These are phyloP conservation scores for Sylvia borin DNA, from an alignment of 2,797 vertebrate genomes.

Conservation along the genomic window DNA sequence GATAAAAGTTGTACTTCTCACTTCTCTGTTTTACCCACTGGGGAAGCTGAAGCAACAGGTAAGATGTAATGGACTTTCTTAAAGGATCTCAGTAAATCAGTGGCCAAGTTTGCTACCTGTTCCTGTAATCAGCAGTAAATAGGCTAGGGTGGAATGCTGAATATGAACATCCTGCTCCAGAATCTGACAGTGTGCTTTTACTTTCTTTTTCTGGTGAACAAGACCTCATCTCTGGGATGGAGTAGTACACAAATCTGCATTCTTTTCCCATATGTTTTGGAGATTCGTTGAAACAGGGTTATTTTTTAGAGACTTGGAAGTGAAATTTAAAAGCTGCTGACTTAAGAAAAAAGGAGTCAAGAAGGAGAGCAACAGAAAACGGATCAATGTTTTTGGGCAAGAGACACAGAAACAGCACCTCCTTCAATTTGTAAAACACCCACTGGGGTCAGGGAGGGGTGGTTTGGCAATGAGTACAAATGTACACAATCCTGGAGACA, in stretches of 20 bases:
- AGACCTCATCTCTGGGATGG: background rate
- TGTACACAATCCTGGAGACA: background rate
- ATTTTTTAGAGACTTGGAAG: background rate
- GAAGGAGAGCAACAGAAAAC: background rate
- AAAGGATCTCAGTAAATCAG: background rate
- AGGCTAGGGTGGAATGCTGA: background rate
- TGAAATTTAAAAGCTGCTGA: conserved; percentile 5
- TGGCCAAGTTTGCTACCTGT: background rate
- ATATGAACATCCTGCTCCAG: background rate
- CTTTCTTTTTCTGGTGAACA: background rate
- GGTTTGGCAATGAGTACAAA: background rate
- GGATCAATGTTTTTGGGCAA: background rate
- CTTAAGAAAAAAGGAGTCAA: background rate
- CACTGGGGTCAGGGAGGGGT: background rate
- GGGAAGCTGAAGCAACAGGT: background rate
- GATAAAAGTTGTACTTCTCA: background rate
- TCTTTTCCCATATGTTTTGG: background rate
- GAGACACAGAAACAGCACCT: background rate
- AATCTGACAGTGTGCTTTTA: background rate
- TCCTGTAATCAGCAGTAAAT: background rate
- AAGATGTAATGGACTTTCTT: background rate
- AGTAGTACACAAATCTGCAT: background rate
- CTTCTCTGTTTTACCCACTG: background rate
- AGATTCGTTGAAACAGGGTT: background rate
- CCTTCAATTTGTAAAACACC: conserved; percentile 3